Conservation (phyloP, 2,888 invertebrate genomes). For the Pteria penguin region DNA sequence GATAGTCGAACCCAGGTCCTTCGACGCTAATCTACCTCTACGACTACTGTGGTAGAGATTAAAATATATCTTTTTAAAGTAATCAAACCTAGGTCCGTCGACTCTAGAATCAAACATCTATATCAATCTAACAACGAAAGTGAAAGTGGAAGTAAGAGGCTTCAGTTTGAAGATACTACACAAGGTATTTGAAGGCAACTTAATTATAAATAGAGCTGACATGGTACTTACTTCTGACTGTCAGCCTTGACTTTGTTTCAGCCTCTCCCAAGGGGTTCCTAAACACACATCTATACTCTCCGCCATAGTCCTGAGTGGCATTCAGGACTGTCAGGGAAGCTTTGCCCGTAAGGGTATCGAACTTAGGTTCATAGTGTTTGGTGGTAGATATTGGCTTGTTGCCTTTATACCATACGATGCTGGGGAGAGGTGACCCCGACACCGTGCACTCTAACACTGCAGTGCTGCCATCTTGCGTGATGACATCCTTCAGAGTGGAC, state of each 20-base stretch:
- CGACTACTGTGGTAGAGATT: too few relatives aligned
- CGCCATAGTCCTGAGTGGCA: conserved; percentile 55
- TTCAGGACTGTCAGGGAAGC: conserved; percentile 58
- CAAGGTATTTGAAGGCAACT: too few relatives aligned
- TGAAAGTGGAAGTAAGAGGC: neutral
- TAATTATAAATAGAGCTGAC: too few relatives aligned
- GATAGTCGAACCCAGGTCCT: too few relatives aligned
- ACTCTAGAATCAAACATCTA: too few relatives aligned
- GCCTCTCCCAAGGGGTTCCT: conserved; percentile 62
- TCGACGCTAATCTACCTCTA: too few relatives aligned
- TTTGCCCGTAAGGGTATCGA: conserved; percentile 55
- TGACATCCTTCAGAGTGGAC: conserved; percentile 55
- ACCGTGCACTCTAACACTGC: conserved; percentile 56
- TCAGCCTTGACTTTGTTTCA: conserved; percentile 57
- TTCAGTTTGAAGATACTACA: neutral
- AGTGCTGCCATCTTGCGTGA: conserved; percentile 52
- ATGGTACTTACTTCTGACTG: conserved; percentile 62
- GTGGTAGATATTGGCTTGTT: conserved; percentile 48
- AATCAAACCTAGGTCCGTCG: too few relatives aligned
- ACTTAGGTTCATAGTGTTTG: conserved; percentile 44
- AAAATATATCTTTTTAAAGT: too few relatives aligned
- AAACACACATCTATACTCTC: conserved; percentile 64
- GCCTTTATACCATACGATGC: conserved; percentile 67
- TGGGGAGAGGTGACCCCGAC: conserved; percentile 52
- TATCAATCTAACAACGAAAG: too few relatives aligned